Evolutionary conservation across 2,797 vertebrate genomes (phyloP).

Genomic region (Botia almorhae): DNA sequence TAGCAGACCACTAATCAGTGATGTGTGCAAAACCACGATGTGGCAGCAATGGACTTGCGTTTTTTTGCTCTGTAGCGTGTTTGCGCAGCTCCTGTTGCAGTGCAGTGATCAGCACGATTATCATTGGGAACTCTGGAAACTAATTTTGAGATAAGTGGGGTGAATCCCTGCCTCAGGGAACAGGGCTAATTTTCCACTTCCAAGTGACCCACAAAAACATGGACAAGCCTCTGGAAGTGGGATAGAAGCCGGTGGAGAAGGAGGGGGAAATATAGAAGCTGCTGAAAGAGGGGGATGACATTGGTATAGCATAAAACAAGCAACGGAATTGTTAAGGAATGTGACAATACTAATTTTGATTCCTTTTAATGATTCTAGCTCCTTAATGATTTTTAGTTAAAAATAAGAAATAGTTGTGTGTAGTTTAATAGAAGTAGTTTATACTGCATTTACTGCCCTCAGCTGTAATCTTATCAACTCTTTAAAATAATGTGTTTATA

Average conservation of each 20-base stretch:
- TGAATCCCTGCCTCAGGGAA: constrained; percentile 77
- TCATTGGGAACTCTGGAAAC: constrained; percentile 73
- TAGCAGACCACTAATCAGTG: constrained; percentile 28
- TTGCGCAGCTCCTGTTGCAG: constrained; percentile 62
- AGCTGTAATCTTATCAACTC: no score
- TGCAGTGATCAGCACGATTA: constrained; percentile 72
- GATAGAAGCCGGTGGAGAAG: constrained; percentile 22
- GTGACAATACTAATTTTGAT: constrained; percentile 15
- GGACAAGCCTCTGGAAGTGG: constrained; percentile 66
- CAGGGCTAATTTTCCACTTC: constrained; percentile 76
- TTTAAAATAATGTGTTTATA: no score
- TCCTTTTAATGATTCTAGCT: constrained; percentile 29
- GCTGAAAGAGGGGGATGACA: constrained; percentile 15
- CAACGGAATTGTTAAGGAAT: constrained; percentile 6
- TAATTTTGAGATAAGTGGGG: constrained; percentile 81
- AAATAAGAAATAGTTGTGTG: no score
- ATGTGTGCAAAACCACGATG: constrained; percentile 12
- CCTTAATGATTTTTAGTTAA: background rate
- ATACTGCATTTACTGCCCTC: no score
- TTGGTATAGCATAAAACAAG: constrained; percentile 9
- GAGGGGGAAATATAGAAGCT: constrained; percentile 37
- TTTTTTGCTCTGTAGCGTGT: constrained; percentile 18
- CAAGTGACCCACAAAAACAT: constrained; percentile 78
- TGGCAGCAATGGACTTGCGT: constrained; percentile 6
- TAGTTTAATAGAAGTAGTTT: no score